Evolutionary conservation across 2,113 vertebrate species (phyloP).

Genomic region (Vidua macroura): DNA sequence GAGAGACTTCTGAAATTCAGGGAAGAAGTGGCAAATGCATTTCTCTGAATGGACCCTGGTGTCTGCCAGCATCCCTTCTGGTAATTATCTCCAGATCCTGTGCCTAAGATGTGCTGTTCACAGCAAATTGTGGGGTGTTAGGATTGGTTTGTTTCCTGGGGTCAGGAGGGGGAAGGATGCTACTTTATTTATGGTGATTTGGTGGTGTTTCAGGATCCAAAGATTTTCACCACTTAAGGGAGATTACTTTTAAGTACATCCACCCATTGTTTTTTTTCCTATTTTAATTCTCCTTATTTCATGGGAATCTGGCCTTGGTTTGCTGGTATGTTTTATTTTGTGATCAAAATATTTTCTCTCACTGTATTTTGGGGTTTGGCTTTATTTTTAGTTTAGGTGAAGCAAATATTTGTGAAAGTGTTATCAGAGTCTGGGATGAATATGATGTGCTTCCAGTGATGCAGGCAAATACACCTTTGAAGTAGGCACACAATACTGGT

Average conservation of each 20-base stretch:
- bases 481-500: background rate
- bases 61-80: background rate
- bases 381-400: background rate
- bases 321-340: background rate
- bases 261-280: background rate
- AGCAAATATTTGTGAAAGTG: background rate
- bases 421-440: background rate
- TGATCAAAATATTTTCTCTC: background rate
- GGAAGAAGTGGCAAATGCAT: background rate
- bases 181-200: background rate
- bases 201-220: background rate
- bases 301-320: background rate
- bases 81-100: background rate
- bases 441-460: background rate
- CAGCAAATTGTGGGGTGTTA: background rate
- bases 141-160: background rate
- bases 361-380: background rate
- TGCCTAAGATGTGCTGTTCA: background rate
- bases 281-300: background rate
- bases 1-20: background rate
- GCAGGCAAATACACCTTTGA: background rate
- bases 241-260: background rate
- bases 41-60: background rate
- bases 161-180: background rate
- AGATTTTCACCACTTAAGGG: background rate